Base-by-base conservation (phyloP, 64 coral and sea anemone species). In the Pocillopora verrucosa region DNA sequence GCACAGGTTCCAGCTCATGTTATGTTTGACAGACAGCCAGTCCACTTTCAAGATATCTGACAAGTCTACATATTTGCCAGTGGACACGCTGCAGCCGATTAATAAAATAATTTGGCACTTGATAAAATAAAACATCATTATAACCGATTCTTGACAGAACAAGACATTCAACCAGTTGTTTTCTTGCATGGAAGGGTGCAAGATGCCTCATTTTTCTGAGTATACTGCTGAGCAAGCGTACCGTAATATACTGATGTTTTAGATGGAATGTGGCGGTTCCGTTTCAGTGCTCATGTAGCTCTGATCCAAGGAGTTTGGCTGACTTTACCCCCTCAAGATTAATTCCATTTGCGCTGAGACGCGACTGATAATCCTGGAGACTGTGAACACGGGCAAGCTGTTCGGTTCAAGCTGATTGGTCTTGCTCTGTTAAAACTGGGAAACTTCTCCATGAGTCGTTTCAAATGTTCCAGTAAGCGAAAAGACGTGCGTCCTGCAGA, bases 121-220 rank as follows among this genome's bases (percentile, higher is more conserved):
- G 87, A 41, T 88, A 62, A 30, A 17, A 11, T 5, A 88, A 70
- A 76, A 88, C 57, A 61, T 88, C 72, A 30, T 76, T 88, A 19
- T 57, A 88, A 88, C 76, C 38, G 57, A 88, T 58, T 77, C 59
- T 88, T 3, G 87, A 34, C 37, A 88, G 72, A 10, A 89, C 20
- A 34, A 89, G 76, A 38, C 74, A 36, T 62, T 89, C 88, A 16
- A 60, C 88, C 60, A 89, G 51, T 62, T 80, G 62, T 37, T 89
- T 78, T 65, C 76, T 89, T 60, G 77, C 73, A 63, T 84, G 72
- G 56, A 77, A 89, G 11, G 76, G 88, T 79, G 88, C 76, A 30
- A 51, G 10, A 13, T 89, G 58, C 78, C 79, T 90, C 16, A 79
- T 75, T 90, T 90, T 90, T 34, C 36, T 89, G 9, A 89, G 59